Evolutionary conservation across 2,797 vertebrate genomes (phyloP), one percentile per base, ranked within the genome.

Genomic region (Corythornis leucogaster): DNA sequence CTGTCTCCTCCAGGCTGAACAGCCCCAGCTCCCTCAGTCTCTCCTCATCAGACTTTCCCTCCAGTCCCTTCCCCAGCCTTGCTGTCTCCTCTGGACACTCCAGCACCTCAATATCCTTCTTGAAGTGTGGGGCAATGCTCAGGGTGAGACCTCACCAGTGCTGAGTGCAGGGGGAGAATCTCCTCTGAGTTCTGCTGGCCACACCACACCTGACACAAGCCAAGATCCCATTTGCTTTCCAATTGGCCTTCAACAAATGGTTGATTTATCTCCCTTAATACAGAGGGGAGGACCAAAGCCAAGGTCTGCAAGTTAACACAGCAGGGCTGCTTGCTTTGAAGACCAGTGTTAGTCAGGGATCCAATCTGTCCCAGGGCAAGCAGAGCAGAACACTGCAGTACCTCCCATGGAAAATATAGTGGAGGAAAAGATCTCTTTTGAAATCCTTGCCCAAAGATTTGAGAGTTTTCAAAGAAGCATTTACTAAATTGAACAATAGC

Each of bases 381-480:
- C 57, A 87, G 33, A 78, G 64, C 42, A 85, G 45, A 48, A 84
- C 75, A 42, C 18, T 43, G 42, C 22, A 76, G 43, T 22, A 87
- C 15, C 22, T 76, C 80, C 75, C 38, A 51, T 26, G 15, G 70
- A 91, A 93, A 88, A 91, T 5, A 64, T 0, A 79, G 48, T 20
- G 15, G 25, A 92, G 15, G 31, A 69, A 74, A 84, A 84, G 12
- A 84, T 64, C 63, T 33, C 71, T 84, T 86, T 77, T 81, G n/a
- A 91, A 90, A 87, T 46, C 1, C 1, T 1, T 66, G 63, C 38
- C 62, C 51, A 53, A 79, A 89, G 55, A 89, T 64, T 76, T 85
- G 46, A 80, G 20, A 9, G 42, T 48, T 94, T 90, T 94, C 81
- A 93, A 87, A 71, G 73, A 20, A 73, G 55, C 59, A 92, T 73